A percentile compares a stretch with the other conserved stretches of the same genome.
Conservation (phyloP, 1,140 invertebrate species). For the Magallana angulata region DNA sequence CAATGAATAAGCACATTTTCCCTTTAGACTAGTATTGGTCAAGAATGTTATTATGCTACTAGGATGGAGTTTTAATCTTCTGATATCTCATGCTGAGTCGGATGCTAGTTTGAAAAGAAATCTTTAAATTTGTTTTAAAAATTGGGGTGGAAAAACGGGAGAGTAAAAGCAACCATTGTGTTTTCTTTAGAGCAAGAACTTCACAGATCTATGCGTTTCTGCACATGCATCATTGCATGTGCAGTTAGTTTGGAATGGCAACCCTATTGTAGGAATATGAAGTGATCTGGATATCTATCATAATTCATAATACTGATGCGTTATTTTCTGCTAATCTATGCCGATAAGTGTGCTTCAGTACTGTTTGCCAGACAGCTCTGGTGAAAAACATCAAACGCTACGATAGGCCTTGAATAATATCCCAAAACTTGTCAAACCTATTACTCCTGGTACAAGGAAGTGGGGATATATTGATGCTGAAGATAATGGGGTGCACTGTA, state of each 20-base stretch:
- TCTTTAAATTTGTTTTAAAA: background rate
- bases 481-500: slow-evolving; percentile 16
- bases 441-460: slow-evolving; percentile 16
- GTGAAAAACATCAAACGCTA: slow-evolving; percentile 37
- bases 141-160: no score
- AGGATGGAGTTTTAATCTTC: background rate
- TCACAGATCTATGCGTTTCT: no score
- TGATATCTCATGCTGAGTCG: background rate
- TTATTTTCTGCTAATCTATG: slow-evolving; percentile 36
- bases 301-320: slow-evolving; percentile 32
- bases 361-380: slow-evolving; percentile 17
- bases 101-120: background rate
- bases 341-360: slow-evolving; percentile 12
- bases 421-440: slow-evolving; percentile 37
- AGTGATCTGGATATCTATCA: slow-evolving; percentile 27
- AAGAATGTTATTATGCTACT: background rate
- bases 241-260: slow-evolving; percentile 26
- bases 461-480: slow-evolving; percentile 33
- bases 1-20: slow-evolving; percentile 31
- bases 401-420: slow-evolving; percentile 34
- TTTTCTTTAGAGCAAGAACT: no score
- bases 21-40: background rate
- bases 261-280: background rate
- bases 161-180: no score
- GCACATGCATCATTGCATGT: background rate